Evolutionary conservation across 2,888 invertebrate genomes (phyloP).

Genomic region (Myopa tessellatipennis): DNA sequence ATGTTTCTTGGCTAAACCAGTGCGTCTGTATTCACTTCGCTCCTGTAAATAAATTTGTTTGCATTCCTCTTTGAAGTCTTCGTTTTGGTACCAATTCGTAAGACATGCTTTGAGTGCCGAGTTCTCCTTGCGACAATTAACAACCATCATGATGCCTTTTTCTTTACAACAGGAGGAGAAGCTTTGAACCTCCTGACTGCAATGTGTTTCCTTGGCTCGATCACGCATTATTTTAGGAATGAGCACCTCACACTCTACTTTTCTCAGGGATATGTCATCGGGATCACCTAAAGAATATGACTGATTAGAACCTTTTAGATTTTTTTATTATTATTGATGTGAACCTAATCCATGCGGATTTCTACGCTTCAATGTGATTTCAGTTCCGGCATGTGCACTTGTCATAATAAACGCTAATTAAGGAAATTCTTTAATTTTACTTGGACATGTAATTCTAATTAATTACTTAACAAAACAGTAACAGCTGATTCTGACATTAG

Average conservation of each 20-base stretch:
- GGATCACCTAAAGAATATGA: slow-evolving; percentile 59
- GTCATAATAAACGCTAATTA: slow-evolving; percentile 21
- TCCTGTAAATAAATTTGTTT: slow-evolving; percentile 84
- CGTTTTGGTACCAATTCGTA: slow-evolving; percentile 80
- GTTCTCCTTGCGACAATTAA: slow-evolving; percentile 81
- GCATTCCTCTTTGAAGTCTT: slow-evolving; percentile 79
- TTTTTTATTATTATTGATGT: neutral
- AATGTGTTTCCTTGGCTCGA: slow-evolving; percentile 82
- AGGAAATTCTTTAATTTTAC: neutral
- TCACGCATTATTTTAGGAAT: slow-evolving; percentile 91
- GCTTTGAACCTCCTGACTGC: slow-evolving; percentile 77
- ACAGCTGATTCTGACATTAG: slow-evolving; percentile 30
- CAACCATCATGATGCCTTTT: slow-evolving; percentile 76
- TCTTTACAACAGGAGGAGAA: slow-evolving; percentile 81
- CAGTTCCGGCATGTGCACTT: slow-evolving; percentile 38
- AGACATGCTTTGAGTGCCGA: slow-evolving; percentile 77
- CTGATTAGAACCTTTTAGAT: neutral
- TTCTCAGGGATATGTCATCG: slow-evolving; percentile 80
- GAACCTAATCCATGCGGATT: slow-evolving; percentile 65
- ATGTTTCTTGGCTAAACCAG: slow-evolving; percentile 77
- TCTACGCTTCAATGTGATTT: slow-evolving; percentile 50
- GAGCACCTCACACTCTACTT: slow-evolving; percentile 88
- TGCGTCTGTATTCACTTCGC: slow-evolving; percentile 83
- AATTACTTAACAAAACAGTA: neutral
- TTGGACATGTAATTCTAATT: neutral